phyloP scores from a whole-genome alignment of 2,797 vertebrate genomes.

The Pangasius mekongensis region DNA sequence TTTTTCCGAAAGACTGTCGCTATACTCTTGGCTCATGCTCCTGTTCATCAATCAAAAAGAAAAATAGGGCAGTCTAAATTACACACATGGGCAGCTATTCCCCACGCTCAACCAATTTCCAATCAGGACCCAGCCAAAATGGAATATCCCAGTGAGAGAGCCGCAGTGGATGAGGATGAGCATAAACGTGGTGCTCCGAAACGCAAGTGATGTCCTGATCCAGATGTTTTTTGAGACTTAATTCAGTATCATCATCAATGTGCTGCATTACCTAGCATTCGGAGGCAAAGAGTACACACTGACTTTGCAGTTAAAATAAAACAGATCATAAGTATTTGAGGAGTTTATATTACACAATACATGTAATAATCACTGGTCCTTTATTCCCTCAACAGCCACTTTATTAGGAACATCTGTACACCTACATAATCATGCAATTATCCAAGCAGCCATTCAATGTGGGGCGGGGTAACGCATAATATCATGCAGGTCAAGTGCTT shows the following conservation, averaged over 20 bases:
- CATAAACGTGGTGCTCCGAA: background rate
- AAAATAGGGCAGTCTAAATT: constrained; percentile 13
- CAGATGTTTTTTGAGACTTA: background rate
- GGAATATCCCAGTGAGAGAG: background rate
- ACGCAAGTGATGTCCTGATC: background rate
- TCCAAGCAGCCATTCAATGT: background rate
- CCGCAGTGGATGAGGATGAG: background rate
- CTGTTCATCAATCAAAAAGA: background rate
- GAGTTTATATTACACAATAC: background rate
- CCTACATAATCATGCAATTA: background rate
- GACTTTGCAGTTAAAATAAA: background rate
- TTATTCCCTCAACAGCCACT: background rate
- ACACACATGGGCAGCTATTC: background rate
- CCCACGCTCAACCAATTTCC: background rate
- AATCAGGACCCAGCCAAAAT: background rate
- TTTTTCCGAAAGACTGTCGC: background rate
- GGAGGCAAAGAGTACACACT: background rate
- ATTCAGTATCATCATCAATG: background rate
- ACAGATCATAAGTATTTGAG: background rate
- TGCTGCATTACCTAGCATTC: background rate
- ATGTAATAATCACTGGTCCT: background rate
- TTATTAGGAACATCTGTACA: background rate
- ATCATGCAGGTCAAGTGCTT: background rate
- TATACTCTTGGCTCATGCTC: background rate
- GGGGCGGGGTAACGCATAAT: background rate